Percentiles rank a stretch among this genome's conserved stretches.
Evolutionary conservation across 2,888 invertebrate species (phyloP).

Genomic region (Cephalotes varians): DNA sequence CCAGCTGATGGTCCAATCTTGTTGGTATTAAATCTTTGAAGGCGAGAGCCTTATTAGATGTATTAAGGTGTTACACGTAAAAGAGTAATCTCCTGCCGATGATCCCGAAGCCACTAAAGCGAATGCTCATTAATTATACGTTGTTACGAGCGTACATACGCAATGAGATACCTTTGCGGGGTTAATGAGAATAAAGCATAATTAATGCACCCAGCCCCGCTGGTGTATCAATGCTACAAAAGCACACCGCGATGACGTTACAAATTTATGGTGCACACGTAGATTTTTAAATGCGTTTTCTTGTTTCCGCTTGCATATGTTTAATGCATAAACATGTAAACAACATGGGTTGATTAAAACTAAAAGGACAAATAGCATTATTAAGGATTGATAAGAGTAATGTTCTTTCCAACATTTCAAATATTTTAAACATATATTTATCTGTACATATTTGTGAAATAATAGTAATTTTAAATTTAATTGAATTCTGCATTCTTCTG

Average conservation of each 20-base stretch:
- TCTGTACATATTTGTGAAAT: not conserved
- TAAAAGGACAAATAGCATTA: not conserved
- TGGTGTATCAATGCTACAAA: slow-evolving; percentile 23
- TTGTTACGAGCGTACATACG: slow-evolving; percentile 34
- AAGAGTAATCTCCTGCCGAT: slow-evolving; percentile 46
- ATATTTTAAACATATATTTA: slow-evolving; percentile 1
- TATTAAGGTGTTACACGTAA: slow-evolving; percentile 5
- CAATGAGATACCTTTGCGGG: slow-evolving; percentile 29
- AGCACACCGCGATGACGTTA: slow-evolving; percentile 9
- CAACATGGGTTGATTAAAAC: slow-evolving; percentile 12
- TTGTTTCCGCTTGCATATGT: slow-evolving; percentile 6
- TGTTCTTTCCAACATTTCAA: not conserved
- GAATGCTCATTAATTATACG: slow-evolving; percentile 44
- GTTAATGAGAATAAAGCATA: slow-evolving; percentile 55
- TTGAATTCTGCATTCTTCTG: not conserved
- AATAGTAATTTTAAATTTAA: not conserved
- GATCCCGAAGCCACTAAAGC: slow-evolving; percentile 45
- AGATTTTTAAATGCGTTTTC: slow-evolving; percentile 35
- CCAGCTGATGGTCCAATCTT: not conserved
- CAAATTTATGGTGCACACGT: slow-evolving; percentile 27
- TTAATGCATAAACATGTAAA: slow-evolving; percentile 29
- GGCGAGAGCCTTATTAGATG: slow-evolving; percentile 28
- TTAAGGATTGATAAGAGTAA: not conserved
- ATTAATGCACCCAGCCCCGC: slow-evolving; percentile 39
- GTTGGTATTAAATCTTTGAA: slow-evolving; percentile 37